Evolutionary conservation across 2,888 invertebrate genomes (phyloP), one percentile per base, ranked within the genome.

Genomic region (Galerucella calmariensis): DNA sequence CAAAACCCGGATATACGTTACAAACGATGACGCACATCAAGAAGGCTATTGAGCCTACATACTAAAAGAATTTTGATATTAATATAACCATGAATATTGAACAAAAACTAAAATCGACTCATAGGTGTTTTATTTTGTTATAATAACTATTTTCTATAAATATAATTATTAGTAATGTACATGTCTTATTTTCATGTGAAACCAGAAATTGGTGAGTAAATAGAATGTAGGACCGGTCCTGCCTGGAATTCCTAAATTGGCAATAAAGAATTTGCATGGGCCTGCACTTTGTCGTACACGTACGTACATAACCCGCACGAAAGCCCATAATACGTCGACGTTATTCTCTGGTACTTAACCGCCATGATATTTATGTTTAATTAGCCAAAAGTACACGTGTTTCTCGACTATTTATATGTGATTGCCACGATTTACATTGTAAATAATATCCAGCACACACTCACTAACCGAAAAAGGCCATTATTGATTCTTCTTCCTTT

Each of bases 321-420:
- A 78, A 78, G 75, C 66, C 78, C 74, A 77, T 76, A 78, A 77
- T 74, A 75, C 75, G 78, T 78, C 78, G 63, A 65, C 46, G 79
- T 76, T 76, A 74, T 79, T 77, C 75, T 69, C 75, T 74, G 73
- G 75, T 79, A 79, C 75, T 79, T 80, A 80, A 74, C 73, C 78
- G 77, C 63, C 51, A 65, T 46, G 46, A 79, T 77, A 80, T 80
- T 80, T 80, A 80, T 79, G 80, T 78, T 78, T 80, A 80, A 80
- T 80, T 80, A 80, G 78, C 77, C 63, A 74, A 65, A 67, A 73
- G 74, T 79, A 80, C 80, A 80, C 80, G 79, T 80, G 80, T 80
- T 78, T 73, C 75, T 75, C 69, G 75, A 79, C 78, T 80, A 79
- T 80, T 80, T 80, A 80, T 79, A 78, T 79, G 80, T 78, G 79